Percentiles rank a stretch among this genome's conserved stretches.
phyloP scores from a whole-genome alignment of 2,113 vertebrate species.

The Ellobius talpinus region DNA sequence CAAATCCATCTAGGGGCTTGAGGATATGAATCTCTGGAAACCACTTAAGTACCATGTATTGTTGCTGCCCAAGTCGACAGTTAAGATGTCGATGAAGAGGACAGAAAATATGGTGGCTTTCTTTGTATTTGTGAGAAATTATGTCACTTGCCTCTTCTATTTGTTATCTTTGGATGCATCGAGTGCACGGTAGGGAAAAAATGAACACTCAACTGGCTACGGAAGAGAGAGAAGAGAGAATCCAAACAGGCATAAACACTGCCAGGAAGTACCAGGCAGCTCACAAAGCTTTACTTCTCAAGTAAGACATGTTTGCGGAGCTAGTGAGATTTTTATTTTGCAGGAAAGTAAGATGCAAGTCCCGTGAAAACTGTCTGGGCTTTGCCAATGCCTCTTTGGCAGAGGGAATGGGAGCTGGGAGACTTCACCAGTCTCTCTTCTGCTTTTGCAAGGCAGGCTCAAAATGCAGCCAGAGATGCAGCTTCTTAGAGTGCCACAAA shows the following conservation, averaged over 20 bases:
- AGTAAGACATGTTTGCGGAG: slow-evolving; percentile 7
- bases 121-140: not conserved
- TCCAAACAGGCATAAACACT: not conserved
- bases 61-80: not conserved
- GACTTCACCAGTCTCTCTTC: not conserved
- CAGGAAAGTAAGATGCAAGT: not conserved
- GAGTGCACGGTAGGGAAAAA: not conserved
- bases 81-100: not conserved
- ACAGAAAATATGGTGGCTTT: not conserved
- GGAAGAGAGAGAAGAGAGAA: not conserved
- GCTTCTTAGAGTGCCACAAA: not conserved
- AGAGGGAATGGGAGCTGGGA: not conserved
- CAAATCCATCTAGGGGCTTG: not conserved
- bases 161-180: not conserved
- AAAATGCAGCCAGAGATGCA: not conserved
- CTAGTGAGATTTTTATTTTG: not conserved
- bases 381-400: slow-evolving; percentile 7
- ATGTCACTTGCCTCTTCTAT: not conserved
- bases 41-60: not conserved
- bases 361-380: not conserved
- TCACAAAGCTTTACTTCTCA: slow-evolving; percentile 34
- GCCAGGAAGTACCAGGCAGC: not conserved
- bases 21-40: not conserved
- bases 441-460: not conserved
- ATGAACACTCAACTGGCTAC: not conserved